Conservation (phyloP, 2,888 invertebrate species). For the Panzeria rudis region DNA sequence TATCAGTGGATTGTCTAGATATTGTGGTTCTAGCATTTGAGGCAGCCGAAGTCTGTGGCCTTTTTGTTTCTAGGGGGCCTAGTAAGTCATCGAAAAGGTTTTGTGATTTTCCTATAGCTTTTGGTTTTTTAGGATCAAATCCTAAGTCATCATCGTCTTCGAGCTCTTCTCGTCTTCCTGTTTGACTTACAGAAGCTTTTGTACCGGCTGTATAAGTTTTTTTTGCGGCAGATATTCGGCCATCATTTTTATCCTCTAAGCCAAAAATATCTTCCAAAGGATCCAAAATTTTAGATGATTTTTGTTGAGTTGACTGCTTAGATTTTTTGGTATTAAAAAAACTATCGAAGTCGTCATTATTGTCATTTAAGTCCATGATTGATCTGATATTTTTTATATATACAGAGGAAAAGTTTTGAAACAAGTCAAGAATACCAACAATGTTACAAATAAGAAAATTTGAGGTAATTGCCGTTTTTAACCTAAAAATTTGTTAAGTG, state of each 20-base stretch:
- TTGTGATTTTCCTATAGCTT: constrained; percentile 76
- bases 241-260: constrained; percentile 79
- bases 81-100: constrained; percentile 81
- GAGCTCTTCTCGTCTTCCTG: constrained; percentile 67
- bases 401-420: neutral
- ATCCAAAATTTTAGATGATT: constrained; percentile 52
- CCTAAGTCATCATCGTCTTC: constrained; percentile 81
- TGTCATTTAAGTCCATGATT: constrained; percentile 85
- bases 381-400: neutral
- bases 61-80: constrained; percentile 75
- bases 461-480: too few species aligned
- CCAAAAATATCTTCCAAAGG: constrained; percentile 82
- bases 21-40: constrained; percentile 75
- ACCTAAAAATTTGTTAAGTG: too few species aligned
- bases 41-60: constrained; percentile 74
- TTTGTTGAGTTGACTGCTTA: constrained; percentile 32
- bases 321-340: constrained; percentile 85
- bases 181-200: constrained; percentile 48
- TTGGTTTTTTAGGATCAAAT: constrained; percentile 83
- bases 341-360: constrained; percentile 89
- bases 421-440: too few species aligned
- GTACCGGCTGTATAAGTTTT: constrained; percentile 30
- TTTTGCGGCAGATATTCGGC: constrained; percentile 11
- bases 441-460: too few species aligned
- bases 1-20: constrained; percentile 83